A percentile compares a stretch with the other conserved stretches of the same genome.
phyloP scores from a whole-genome alignment of 2,113 vertebrate species.

The Hoplias malabaricus region DNA sequence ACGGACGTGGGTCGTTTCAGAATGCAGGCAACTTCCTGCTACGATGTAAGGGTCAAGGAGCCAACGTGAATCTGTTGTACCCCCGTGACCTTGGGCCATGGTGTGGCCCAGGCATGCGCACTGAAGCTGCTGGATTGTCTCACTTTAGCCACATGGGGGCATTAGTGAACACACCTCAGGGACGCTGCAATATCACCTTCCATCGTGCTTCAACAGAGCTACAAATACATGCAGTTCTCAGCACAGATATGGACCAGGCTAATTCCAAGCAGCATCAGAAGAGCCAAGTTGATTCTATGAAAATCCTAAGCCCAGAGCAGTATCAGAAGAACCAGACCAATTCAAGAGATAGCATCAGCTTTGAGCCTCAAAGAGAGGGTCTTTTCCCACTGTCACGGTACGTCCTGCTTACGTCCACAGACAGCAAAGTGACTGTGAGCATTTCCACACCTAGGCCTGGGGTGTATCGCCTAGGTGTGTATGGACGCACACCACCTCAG shows the following conservation, averaged over 20 bases:
- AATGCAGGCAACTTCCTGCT: constrained; percentile 76
- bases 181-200: constrained; percentile 80
- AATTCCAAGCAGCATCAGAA: constrained; percentile 43
- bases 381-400: constrained; percentile 65
- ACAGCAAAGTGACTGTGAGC: constrained; percentile 74
- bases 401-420: constrained; percentile 73
- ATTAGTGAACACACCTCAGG: constrained; percentile 70
- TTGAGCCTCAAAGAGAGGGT: constrained; percentile 21
- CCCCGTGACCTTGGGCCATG: constrained; percentile 66
- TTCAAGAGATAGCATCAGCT: not conserved
- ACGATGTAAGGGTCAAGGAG: constrained; percentile 56
- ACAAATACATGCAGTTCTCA: constrained; percentile 59
- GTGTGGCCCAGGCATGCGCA: constrained; percentile 74
- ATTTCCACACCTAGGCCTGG: constrained; percentile 63
- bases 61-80: constrained; percentile 67
- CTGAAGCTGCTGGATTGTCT: constrained; percentile 65
- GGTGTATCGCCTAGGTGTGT: constrained; percentile 73
- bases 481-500: constrained; percentile 53
- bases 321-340: not conserved
- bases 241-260: too few relatives aligned
- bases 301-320: constrained; percentile 30
- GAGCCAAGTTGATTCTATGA: not conserved
- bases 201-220: constrained; percentile 42
- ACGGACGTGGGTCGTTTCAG: constrained; percentile 63
- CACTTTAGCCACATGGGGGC: constrained; percentile 73